Percentiles rank a stretch among this genome's conserved stretches.
phyloP scores from a whole-genome alignment of 2,888 invertebrate genomes.

The Iphiclides podalirius region DNA sequence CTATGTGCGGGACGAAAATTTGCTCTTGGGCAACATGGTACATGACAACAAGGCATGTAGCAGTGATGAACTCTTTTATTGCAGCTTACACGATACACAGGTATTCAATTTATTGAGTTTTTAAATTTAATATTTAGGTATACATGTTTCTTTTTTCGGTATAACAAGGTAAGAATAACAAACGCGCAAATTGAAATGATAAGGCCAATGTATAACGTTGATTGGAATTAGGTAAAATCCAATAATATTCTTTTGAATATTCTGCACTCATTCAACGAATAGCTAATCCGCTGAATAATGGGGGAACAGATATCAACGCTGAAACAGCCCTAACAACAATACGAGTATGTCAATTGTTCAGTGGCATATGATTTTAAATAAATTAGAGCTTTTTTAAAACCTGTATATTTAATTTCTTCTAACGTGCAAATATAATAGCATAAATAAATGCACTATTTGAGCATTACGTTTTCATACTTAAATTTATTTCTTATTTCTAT shows the following conservation, averaged over 20 bases:
- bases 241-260: constrained; percentile 76
- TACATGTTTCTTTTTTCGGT: too few species aligned
- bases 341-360: constrained; percentile 67
- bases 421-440: constrained; percentile 52
- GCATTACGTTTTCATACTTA: too few species aligned
- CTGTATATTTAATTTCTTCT: constrained; percentile 41
- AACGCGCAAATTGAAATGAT: constrained; percentile 29
- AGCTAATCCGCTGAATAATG: constrained; percentile 77
- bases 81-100: too few species aligned
- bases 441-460: constrained; percentile 21
- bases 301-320: constrained; percentile 71
- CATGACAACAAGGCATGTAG: too few species aligned
- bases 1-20: too few species aligned
- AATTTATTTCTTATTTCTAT: too few species aligned
- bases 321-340: constrained; percentile 68
- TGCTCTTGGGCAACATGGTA: too few species aligned
- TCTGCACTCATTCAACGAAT: constrained; percentile 70
- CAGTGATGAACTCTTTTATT: too few species aligned
- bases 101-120: too few species aligned
- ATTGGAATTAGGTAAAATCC: constrained; percentile 58
- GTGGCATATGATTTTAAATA: constrained; percentile 35
- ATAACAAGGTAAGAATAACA: too few species aligned
- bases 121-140: too few species aligned
- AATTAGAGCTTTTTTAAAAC: constrained; percentile 51
- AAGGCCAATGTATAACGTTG: constrained; percentile 42